These are phyloP conservation scores for Netelia fuscicornis DNA, from an alignment of 2,888 invertebrate species.

Conservation along the genomic window DNA sequence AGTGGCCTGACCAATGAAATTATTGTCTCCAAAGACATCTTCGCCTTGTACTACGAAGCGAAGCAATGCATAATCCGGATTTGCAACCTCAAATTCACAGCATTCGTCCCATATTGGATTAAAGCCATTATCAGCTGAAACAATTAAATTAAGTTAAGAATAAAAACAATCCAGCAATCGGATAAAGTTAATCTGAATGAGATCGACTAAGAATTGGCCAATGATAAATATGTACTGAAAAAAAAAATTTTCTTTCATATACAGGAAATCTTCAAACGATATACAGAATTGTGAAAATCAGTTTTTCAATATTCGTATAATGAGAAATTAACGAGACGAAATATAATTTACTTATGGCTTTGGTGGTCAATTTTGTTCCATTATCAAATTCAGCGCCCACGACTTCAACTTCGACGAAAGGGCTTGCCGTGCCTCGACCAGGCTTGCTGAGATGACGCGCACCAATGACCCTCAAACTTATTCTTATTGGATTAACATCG, in stretches of 20 bases:
- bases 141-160: neutral
- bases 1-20: constrained; percentile 98
- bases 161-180: no score
- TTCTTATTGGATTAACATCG: constrained; percentile 87
- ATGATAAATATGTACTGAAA: no score
- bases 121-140: constrained; percentile 94
- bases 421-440: constrained; percentile 94
- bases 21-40: constrained; percentile 98
- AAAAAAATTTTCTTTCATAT: no score
- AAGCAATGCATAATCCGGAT: constrained; percentile 93
- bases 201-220: no score
- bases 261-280: neutral
- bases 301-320: neutral
- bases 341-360: constrained; percentile 90
- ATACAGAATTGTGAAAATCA: neutral
- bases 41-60: constrained; percentile 97
- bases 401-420: constrained; percentile 96
- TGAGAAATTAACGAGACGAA: neutral
- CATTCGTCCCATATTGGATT: constrained; percentile 96
- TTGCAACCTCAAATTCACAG: constrained; percentile 92
- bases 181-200: no score
- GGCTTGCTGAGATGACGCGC: constrained; percentile 95
- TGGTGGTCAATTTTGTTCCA: constrained; percentile 93
- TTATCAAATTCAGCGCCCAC: constrained; percentile 95
- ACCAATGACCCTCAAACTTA: constrained; percentile 93